These are phyloP conservation scores for Morone saxatilis DNA, from an alignment of 2,113 vertebrate species.

Conservation along the genomic window DNA sequence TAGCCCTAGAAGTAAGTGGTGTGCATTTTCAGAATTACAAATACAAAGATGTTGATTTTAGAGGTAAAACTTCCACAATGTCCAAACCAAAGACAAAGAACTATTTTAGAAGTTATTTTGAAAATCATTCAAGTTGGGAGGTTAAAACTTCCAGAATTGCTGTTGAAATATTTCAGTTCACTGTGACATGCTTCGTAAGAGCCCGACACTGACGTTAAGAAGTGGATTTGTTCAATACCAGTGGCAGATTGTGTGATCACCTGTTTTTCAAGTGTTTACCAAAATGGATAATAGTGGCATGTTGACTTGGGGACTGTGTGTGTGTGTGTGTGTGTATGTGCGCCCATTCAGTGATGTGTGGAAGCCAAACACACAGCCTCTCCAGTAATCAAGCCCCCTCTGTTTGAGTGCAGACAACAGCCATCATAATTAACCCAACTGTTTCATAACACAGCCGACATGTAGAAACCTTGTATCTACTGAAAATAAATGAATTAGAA, in stretches of 20 bases:
- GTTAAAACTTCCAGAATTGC: background rate
- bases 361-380: slow-evolving; percentile 35
- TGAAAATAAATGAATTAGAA: background rate
- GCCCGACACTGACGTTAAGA: background rate
- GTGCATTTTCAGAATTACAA: background rate
- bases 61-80: background rate
- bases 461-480: background rate
- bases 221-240: slow-evolving; percentile 13
- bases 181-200: background rate
- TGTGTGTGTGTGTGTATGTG: background rate
- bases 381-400: slow-evolving; percentile 54
- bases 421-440: slow-evolving; percentile 30
- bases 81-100: background rate
- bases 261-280: slow-evolving; percentile 49
- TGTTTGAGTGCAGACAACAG: slow-evolving; percentile 39
- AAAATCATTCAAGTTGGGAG: background rate
- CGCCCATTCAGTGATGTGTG: background rate
- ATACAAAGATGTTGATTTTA: background rate
- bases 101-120: background rate
- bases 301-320: background rate
- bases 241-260: slow-evolving; percentile 7
- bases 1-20: background rate
- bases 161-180: background rate
- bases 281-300: slow-evolving; percentile 12
- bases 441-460: slow-evolving; percentile 13